Percentiles rank a stretch among this genome's conserved stretches.
phyloP scores from a whole-genome alignment of 2,888 invertebrate species.

The Vesta saturnalis region DNA sequence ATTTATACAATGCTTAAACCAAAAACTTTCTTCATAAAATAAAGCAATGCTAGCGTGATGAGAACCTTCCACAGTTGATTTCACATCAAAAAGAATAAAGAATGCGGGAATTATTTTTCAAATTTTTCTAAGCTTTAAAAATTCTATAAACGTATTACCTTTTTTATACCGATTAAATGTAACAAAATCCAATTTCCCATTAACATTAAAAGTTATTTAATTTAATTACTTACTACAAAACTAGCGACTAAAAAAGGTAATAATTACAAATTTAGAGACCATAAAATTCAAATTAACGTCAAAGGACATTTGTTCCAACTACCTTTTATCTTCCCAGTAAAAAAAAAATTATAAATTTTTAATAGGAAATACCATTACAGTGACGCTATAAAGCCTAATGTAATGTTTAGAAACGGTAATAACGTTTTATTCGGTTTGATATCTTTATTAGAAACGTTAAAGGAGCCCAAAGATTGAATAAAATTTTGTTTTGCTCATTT shows the following conservation, averaged over 20 bases:
- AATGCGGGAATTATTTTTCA: no score
- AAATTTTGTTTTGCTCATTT: background rate
- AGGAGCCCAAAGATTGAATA: background rate
- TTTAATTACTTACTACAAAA: background rate
- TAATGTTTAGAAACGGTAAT: background rate
- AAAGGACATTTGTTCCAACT: background rate
- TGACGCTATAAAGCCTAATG: background rate
- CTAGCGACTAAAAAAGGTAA: slow-evolving; percentile 2
- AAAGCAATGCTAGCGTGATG: no score
- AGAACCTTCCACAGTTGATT: no score
- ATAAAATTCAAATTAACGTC: slow-evolving; percentile 9
- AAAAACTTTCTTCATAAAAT: no score
- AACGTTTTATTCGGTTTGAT: background rate
- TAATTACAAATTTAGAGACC: slow-evolving; percentile 5
- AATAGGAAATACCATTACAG: background rate
- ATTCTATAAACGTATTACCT: no score
- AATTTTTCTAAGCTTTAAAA: no score
- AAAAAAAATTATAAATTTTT: background rate
- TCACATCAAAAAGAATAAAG: no score
- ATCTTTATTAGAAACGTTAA: background rate
- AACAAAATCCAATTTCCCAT: background rate
- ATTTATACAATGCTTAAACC: no score
- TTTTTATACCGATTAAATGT: no score
- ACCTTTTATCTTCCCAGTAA: slow-evolving; percentile 4
- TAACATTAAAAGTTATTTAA: background rate